Base-by-base conservation (phyloP, 2,888 invertebrate genomes). In the Venusia cambrica region DNA sequence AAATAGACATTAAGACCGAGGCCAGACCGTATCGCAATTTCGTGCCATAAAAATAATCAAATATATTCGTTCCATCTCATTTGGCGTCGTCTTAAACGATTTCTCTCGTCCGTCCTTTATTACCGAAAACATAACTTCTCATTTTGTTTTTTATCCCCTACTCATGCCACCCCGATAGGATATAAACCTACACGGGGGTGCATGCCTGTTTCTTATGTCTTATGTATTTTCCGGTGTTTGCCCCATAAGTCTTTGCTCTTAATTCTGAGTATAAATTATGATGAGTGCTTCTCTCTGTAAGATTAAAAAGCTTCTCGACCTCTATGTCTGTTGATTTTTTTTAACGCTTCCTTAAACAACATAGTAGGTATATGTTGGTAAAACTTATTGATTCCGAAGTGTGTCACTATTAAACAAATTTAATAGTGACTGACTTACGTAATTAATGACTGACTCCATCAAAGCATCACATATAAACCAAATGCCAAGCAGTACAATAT, bases 11-110 rank as follows among this genome's bases (percentile, higher is more conserved):
- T 79, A 80, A 67, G 68, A 54, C 61, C 65, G 67, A 57, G 62
- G 56, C 71, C 67, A 61, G 53, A 54, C 64, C 71, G 76, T 80
- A 81, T 78, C 76, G 80, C 85, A 76, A 84, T 83, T 83, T 74
- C 72, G 58, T 64, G 73, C 79, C 81, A 83, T 87, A 85, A 87
- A 85, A 84, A 83, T 85, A 87, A 85, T 87, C 84, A 84, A 85
- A 85, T 84, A 80, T 85, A 85, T 87, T 83, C 80, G 84, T 85
- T 85, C 84, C 85, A 79, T 81, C 85, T 87, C 87, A 87, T 87
- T 87, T 87, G 79, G 75, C 73, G 71, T 73, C 75, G 73, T 84
- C 85, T 87, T 87, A 87, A 87, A 87, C 87, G 87, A 84, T 87
- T 87, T 85, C 79, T 84, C 85, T 85, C 77, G 84, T 85, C 85